Evolutionary conservation across 2,888 invertebrate genomes (phyloP).

Genomic region (Drosophila planitibia): DNA sequence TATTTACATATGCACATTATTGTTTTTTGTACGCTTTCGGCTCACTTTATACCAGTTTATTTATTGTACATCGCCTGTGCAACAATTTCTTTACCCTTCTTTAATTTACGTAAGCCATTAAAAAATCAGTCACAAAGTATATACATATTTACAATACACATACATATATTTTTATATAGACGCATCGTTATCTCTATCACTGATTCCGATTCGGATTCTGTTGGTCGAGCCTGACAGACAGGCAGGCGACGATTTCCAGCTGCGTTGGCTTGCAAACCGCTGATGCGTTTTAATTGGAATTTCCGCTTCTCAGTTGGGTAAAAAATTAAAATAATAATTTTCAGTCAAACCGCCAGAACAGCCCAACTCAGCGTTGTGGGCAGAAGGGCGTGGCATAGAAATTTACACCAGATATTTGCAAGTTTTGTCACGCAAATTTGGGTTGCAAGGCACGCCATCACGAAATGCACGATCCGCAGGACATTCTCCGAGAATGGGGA

Average conservation of each 20-base stretch:
- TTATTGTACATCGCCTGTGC: constrained; percentile 55
- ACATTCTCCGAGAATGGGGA: constrained; percentile 6
- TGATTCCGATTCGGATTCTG: constrained; percentile 46
- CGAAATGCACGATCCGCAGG: constrained; percentile 10
- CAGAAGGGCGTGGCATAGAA: constrained; percentile 12
- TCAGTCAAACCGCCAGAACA: constrained; percentile 15
- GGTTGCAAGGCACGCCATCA: constrained; percentile 13
- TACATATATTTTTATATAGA: constrained; percentile 3
- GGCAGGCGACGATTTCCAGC: constrained; percentile 41
- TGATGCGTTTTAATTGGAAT: constrained; percentile 81
- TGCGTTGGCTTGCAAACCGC: constrained; percentile 44
- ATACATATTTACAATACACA: not conserved
- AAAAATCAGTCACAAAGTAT: constrained; percentile 66
- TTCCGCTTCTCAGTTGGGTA: constrained; percentile 69
- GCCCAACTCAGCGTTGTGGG: not conserved
- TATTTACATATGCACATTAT: constrained; percentile 76
- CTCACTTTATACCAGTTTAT: constrained; percentile 71
- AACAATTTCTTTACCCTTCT: constrained; percentile 50
- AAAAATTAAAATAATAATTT: constrained; percentile 78
- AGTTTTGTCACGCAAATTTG: constrained; percentile 56
- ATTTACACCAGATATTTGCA: constrained; percentile 38
- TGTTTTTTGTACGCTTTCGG: constrained; percentile 56
- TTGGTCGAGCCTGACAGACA: constrained; percentile 28
- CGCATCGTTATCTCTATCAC: constrained; percentile 31
- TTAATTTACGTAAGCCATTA: constrained; percentile 72